Percentiles rank a stretch among this genome's conserved stretches.
Evolutionary conservation across 1,140 invertebrate genomes (phyloP).

Genomic region (Paraescarpia echinospica): DNA sequence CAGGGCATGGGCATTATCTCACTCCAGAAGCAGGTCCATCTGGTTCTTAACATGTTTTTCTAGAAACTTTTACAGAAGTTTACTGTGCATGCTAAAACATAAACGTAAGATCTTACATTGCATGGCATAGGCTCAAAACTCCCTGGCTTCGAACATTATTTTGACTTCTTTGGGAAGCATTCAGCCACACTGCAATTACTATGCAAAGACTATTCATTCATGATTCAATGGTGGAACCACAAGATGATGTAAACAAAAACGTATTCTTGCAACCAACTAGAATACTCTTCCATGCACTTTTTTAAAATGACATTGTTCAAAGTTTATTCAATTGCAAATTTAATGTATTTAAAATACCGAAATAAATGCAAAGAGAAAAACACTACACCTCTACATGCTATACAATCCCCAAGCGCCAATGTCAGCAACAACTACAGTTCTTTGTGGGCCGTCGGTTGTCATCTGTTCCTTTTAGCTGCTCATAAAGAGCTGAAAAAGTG

Average conservation of each 20-base stretch:
- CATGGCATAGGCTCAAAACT: no score
- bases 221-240: no score
- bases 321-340: neutral
- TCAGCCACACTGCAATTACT: no score
- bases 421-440: neutral
- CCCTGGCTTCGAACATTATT: no score
- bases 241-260: no score
- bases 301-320: neutral
- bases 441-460: neutral
- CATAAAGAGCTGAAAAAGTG: neutral
- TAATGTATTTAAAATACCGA: neutral
- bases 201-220: no score
- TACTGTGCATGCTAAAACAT: no score
- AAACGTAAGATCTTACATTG: no score
- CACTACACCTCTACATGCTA: neutral
- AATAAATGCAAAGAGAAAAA: neutral
- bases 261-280: no score
- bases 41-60: neutral
- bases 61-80: neutral
- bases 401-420: neutral
- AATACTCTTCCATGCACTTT: no score
- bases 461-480: neutral
- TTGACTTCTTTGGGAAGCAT: no score
- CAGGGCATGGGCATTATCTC: no score
- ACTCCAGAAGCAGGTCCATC: neutral